Evolutionary conservation across 2,113 vertebrate species (phyloP), one percentile per base, ranked within the genome.

Genomic region (Uria aalge): DNA sequence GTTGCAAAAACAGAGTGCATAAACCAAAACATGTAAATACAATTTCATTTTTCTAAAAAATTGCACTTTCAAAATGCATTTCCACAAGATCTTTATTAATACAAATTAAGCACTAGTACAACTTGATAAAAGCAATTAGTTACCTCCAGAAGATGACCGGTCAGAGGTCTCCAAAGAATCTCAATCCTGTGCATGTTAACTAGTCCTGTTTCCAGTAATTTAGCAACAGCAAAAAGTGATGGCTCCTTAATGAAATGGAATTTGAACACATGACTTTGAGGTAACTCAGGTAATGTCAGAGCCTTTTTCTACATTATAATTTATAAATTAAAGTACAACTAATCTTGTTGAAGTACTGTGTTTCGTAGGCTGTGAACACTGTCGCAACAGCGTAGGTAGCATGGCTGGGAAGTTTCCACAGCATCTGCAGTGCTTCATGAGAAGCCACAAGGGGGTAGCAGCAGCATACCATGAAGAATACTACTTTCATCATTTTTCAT

Each of bases 131-230:
- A 94, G 34, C 48, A 67, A 55, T 74, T 27, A 24, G 53, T 98
- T 98, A 99, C 99, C 99, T 99, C 99, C 85, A 99, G 97, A 57
- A 99, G 97, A 98, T 99, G 99, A 69, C 99, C 99, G 0, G 99
- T 99, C 81, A 99, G 97, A 69, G 99, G 99, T 95, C 99, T 98
- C 99, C 99, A 99, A 43, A 99, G 98, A 97, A 99, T 99, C 96
- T 99, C 99, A 86, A 99, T 99, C 87, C 99, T 99, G 85, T 98
- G 99, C 99, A 99, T 99, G 97, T 99, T 99, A 88, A 99, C 99
- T 18, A 99, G 96, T 84, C 99, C 99, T 1, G 99, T 99, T 98
- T 99, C 99, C 95, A 99, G 97, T 73, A 99, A 98, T 96, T 99
- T 99, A 81, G 99, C 99, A 79, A 99, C 99, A 45, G 99, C 99